Percentiles rank a stretch among this genome's conserved stretches.
Evolutionary conservation across 2,888 invertebrate species (phyloP).

Genomic region (Agapostemon virescens): DNA sequence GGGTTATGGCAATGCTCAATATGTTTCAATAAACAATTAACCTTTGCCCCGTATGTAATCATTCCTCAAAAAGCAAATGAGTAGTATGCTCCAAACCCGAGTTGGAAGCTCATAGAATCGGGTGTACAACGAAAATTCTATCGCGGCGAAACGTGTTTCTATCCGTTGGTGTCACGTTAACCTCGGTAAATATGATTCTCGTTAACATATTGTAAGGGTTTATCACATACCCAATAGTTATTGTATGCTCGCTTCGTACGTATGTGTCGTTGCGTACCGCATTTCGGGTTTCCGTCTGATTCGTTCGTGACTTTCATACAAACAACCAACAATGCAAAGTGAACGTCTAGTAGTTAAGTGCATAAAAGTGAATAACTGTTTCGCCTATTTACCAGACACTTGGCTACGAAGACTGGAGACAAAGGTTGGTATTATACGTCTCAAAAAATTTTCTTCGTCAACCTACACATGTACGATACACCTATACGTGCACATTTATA

Average conservation of each 20-base stretch:
- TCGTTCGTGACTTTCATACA: constrained; percentile 12
- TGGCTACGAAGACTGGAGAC: constrained; percentile 71
- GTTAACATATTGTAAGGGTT: constrained; percentile 27
- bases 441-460: constrained; percentile 3
- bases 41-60: constrained; percentile 46
- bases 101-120: background rate
- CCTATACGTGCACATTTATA: background rate
- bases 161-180: constrained; percentile 25
- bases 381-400: constrained; percentile 79
- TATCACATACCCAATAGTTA: constrained; percentile 44
- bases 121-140: background rate
- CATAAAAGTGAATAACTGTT: constrained; percentile 81
- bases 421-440: constrained; percentile 64
- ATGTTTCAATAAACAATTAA: constrained; percentile 44
- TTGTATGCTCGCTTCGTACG: constrained; percentile 23
- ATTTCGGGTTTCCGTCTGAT: constrained; percentile 7
- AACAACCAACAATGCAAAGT: constrained; percentile 76
- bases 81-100: constrained; percentile 1
- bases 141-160: background rate
- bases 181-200: constrained; percentile 21
- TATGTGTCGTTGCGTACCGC: constrained; percentile 14
- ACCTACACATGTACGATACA: background rate
- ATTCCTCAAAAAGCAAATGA: background rate
- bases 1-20: background rate
- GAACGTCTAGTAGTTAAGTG: constrained; percentile 80